Base-by-base conservation (phyloP, 2,888 invertebrate species). In the Archaeoteleia sp. region DNA sequence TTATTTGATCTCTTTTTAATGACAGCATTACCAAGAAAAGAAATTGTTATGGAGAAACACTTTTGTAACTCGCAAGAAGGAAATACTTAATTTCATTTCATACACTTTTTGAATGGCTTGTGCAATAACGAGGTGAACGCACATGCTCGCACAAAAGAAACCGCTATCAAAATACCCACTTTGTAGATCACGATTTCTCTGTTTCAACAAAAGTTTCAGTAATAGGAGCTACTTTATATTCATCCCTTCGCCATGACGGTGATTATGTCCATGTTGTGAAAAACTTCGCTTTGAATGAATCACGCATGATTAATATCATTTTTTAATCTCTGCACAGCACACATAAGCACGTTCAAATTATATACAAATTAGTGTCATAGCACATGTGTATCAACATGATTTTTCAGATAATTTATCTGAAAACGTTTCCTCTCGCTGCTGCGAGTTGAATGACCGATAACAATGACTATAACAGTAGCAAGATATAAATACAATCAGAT, bases 161-260 rank as follows among this genome's bases (percentile, higher is more conserved):
- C 45, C 45, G 30, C 32, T 45, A 45, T 10, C 37, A 27, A 13
- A 43, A 54, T 35, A 23, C 34, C 1, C 12, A 6, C 7, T 6
- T 15, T 7, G 8, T 14, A 42, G 34, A 42, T 35, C 54, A 43
- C 17, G 29, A 29, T 29, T 29, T 29, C 29, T 9, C 2, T 7
- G 29, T 29, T 29, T 29, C 20, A 20, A 20, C 20, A 20, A 20
- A 29, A 23, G 27, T 35, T 48, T 34, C n/a, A 2, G 35, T 15
- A 35, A 54, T 54, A 42, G 42, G 27, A 54, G 17, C 27, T 54
- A 4, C 5, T 39, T 57, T 39, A 3, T 5, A 29, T 29, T n/a
- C 9, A 29, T 2, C 9, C 9, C 9, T 29, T n/a, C 8, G 9
- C 8, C 23, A 23, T 23, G 4, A 23, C 4, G 7, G 4, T 23